phyloP scores from a whole-genome alignment of 2,888 invertebrate genomes.

The Rambutsinella grinnellia region DNA sequence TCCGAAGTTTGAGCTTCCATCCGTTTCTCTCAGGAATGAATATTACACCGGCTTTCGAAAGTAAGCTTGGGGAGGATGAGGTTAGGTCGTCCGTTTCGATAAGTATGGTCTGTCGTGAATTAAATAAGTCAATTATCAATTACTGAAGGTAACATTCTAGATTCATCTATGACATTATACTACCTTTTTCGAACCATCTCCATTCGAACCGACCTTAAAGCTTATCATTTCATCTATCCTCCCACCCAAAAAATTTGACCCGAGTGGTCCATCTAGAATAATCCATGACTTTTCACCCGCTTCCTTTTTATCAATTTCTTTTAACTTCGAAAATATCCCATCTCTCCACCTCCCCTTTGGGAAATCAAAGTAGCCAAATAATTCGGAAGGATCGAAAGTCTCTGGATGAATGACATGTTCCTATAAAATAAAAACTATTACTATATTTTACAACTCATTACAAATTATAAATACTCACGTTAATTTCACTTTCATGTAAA shows the following conservation, averaged over 20 bases:
- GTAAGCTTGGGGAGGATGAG: conserved; percentile 5
- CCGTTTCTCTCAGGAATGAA: no score
- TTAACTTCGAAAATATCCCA: conserved; percentile 27
- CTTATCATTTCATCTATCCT: no score
- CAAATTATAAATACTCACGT: neutral
- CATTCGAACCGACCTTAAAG: no score
- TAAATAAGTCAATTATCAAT: no score
- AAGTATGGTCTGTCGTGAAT: no score
- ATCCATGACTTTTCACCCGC: conserved; percentile 11
- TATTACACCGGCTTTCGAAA: conserved; percentile 8
- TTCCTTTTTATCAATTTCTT: neutral
- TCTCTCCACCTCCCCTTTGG: conserved; percentile 8
- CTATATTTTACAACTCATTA: no score
- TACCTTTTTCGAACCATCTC: no score
- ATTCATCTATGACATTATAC: no score
- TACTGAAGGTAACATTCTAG: no score
- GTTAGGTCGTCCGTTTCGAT: conserved; percentile 1
- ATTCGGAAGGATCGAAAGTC: neutral
- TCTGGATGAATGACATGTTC: conserved; percentile 26
- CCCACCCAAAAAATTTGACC: neutral
- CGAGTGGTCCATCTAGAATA: conserved; percentile 22
- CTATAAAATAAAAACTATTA: no score
- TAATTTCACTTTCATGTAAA: neutral
- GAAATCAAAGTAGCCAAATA: neutral
- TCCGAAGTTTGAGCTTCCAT: no score